Conservation (phyloP, 2,797 vertebrate genomes). For the Otus scops region DNA sequence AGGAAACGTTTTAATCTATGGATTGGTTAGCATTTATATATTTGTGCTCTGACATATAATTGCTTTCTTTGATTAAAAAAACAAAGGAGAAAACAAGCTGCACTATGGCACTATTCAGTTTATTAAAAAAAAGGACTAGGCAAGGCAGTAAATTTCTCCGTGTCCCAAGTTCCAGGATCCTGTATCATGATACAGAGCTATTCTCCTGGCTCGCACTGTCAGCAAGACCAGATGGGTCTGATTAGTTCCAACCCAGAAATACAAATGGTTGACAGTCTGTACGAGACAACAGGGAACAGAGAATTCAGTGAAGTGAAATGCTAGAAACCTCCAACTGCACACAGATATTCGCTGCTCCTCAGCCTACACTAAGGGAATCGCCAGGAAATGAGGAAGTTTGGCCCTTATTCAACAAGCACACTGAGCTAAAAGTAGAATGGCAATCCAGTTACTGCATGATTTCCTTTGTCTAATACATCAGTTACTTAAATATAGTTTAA, state of each 20-base stretch:
- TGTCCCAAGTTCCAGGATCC: slow-evolving; percentile 24
- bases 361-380: slow-evolving; percentile 35
- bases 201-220: slow-evolving; percentile 44
- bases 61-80: neutral
- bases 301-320: slow-evolving; percentile 55
- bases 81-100: slow-evolving; percentile 10
- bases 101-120: neutral
- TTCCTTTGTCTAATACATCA: slow-evolving; percentile 49
- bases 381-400: slow-evolving; percentile 39
- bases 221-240: slow-evolving; percentile 64
- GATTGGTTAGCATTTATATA: neutral
- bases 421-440: slow-evolving; percentile 45
- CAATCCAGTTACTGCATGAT: slow-evolving; percentile 19
- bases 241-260: slow-evolving; percentile 68
- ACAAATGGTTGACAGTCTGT: slow-evolving; percentile 64
- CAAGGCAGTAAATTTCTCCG: neutral
- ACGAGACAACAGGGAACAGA: slow-evolving; percentile 57
- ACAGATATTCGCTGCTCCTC: slow-evolving; percentile 1
- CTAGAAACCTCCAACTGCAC: slow-evolving; percentile 51
- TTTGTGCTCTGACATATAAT: slow-evolving; percentile 7
- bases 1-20: neutral
- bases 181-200: slow-evolving; percentile 22
- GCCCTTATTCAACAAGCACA: slow-evolving; percentile 30
- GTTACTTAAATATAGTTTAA: slow-evolving; percentile 20
- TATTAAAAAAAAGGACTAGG: neutral